Evolutionary conservation across 2,797 vertebrate species (phyloP), one percentile per base, ranked within the genome.

Genomic region (Zenarchopterus dispar): DNA sequence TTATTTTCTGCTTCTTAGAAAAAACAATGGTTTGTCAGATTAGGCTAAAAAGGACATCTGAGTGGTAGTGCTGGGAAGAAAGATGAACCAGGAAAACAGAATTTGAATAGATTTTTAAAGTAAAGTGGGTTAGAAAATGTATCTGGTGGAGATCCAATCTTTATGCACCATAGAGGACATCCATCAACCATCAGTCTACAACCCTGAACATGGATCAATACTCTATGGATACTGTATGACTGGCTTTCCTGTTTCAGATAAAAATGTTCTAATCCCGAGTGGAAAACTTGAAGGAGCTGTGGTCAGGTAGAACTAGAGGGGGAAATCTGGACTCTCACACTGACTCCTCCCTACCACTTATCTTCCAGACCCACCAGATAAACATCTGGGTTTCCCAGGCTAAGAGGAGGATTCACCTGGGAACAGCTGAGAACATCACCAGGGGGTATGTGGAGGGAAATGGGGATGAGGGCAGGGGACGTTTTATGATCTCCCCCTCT

Each of bases 371-470:
- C 64, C 71, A 56, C 70, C 71, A 87, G 88, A 90, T 82, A 84
- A 86, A 88, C 78, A 85, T 84, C 78, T 42, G 64, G 72, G 45
- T 80, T 86, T 88, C 88, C 82, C 84, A 88, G 86, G 78, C 81
- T 22, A 28, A 66, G 72, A 56, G 43, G 23, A 71, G 44, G 63
- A 43, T 80, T 78, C 84, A 88, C 87, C 88, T 89, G 88, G 82
- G 80, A 88, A 84, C 61, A 26, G 84, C 80, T 59, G 33, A 67
- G 74, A 68, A 18, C 24, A 56, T 79, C 82, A 84, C 75, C 73
- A 53, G 78, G 75, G 73, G 75, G 81, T 52, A 63, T 4, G 2
- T 39, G 49, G n/a, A 53, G 50, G 73, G 78, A 71, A 48, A 56
- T 28, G 53, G 36, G 50, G 69, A 70, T 42, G 23, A 19, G 44